Evolutionary conservation across 2,797 vertebrate species (phyloP), one percentile per base, ranked within the genome.

Genomic region (Cynodonichthys magdalenae): DNA sequence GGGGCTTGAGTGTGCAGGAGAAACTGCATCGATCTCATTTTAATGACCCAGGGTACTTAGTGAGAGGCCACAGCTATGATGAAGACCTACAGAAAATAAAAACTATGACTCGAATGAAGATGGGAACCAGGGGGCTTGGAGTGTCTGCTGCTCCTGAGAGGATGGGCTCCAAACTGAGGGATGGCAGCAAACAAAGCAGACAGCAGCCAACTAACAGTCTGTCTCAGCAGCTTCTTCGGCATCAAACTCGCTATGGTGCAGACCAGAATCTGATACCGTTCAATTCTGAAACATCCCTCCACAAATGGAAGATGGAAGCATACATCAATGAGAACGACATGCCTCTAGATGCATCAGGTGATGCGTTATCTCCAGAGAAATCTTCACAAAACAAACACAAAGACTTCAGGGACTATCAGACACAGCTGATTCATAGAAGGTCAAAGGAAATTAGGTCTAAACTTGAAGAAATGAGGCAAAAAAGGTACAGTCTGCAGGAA

Each of bases 11-110:
- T 64, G 69, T 94, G 39, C 94, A 94, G 67, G 95, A 92, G 44
- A 64, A 87, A 79, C 77, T 95, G 45, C 91, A 95, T 48, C 94
- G 93, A 10, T 88, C 91, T 60, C 95, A 95, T 63, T 86, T 82
- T 27, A 71, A 82, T 47, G 94, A 96, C 34, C 59, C 87, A 53
- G 93, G 85, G n/a, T 93, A 90, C 27, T 90, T 95, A 55, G 88
- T 95, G 86, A 95, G 95, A 69, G 94, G 96, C 24, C 95, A 97
- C 46, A 97, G 95, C 69, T 98, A 96, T 15, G 95, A 95, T 0
- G 95, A 94, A 0, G 96, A 98, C n/a, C 91, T 95, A 60, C 92
- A 94, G 41, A 95, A 94, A 87, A 70, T 74, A 11, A 86, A 53
- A 80, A 91, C 49, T 62, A 72, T 66, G 66, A 79, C 48, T 87